phyloP scores from a whole-genome alignment of 2,797 vertebrate genomes.

The Malacoctenus gilli region DNA sequence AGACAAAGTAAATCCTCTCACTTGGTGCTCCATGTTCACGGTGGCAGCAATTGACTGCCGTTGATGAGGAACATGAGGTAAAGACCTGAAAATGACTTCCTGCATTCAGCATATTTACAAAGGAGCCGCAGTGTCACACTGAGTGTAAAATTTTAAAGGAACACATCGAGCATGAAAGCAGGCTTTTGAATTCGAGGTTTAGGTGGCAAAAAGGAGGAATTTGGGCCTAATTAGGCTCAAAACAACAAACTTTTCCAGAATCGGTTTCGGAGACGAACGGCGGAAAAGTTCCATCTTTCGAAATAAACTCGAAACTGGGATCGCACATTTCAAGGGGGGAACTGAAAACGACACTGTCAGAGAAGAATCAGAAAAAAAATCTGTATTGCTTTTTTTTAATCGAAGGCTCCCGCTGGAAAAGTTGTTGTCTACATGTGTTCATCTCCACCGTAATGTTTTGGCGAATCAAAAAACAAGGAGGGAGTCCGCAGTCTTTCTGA shows the following conservation, averaged over 20 bases:
- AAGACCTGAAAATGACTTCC: constrained; percentile 72
- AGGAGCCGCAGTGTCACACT: constrained; percentile 48
- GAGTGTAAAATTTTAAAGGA: constrained; percentile 38
- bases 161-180: constrained; percentile 43
- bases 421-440: too few relatives aligned
- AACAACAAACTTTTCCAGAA: constrained; percentile 26
- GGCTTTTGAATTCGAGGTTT: constrained; percentile 29
- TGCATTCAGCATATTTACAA: constrained; percentile 68
- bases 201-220: constrained; percentile 3
- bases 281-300: too few relatives aligned
- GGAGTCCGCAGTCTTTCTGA: too few relatives aligned
- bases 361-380: too few relatives aligned
- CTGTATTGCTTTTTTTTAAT: too few relatives aligned
- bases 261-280: constrained; percentile 13
- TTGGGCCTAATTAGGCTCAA: constrained; percentile 39
- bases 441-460: too few relatives aligned
- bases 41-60: constrained; percentile 74
- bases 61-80: constrained; percentile 80
- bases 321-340: too few relatives aligned
- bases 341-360: too few relatives aligned
- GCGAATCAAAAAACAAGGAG: too few relatives aligned
- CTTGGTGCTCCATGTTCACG: constrained; percentile 60
- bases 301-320: too few relatives aligned
- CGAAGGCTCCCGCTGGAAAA: too few relatives aligned
- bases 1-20: constrained; percentile 79